Evolutionary conservation across 2,888 invertebrate genomes (phyloP).

Genomic region (Drosophila paranaensis): DNA sequence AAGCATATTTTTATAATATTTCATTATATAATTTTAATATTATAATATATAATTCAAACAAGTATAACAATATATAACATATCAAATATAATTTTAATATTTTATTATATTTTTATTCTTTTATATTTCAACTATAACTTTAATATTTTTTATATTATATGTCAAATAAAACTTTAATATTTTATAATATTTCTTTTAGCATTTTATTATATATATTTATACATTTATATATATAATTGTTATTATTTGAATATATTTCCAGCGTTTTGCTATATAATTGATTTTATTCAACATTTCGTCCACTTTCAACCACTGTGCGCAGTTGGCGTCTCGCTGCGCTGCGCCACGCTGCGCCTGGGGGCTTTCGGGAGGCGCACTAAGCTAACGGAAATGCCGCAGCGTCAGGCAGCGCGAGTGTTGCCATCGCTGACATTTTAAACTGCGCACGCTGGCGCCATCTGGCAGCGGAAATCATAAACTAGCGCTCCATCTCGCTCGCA

Average conservation of each 20-base stretch:
- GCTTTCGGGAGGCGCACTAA: conserved; percentile 3
- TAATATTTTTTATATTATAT: too few relatives aligned
- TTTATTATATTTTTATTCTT: too few relatives aligned
- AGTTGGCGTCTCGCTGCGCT: not conserved
- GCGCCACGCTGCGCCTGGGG: not conserved
- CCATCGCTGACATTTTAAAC: conserved; percentile 48
- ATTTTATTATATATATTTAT: too few relatives aligned
- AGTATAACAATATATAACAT: too few relatives aligned
- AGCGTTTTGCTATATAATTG: too few relatives aligned
- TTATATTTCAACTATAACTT: too few relatives aligned
- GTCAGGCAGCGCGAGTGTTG: conserved; percentile 53
- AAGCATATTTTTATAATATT: not conserved
- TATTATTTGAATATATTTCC: too few relatives aligned
- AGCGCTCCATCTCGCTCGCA: conserved; percentile 12
- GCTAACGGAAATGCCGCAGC: conserved; percentile 58
- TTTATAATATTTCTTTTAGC: too few relatives aligned
- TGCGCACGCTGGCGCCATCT: conserved; percentile 62
- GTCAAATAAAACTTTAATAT: not conserved
- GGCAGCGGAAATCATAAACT: conserved; percentile 63
- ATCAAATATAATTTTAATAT: not conserved
- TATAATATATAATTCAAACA: not conserved
- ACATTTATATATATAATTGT: too few relatives aligned
- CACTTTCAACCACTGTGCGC: conserved; percentile 2
- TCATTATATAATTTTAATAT: too few relatives aligned
- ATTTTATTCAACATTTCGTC: not conserved